Evolutionary conservation across 2,113 vertebrate genomes (phyloP), one percentile per base, ranked within the genome.

Genomic region (Rattus rattus): DNA sequence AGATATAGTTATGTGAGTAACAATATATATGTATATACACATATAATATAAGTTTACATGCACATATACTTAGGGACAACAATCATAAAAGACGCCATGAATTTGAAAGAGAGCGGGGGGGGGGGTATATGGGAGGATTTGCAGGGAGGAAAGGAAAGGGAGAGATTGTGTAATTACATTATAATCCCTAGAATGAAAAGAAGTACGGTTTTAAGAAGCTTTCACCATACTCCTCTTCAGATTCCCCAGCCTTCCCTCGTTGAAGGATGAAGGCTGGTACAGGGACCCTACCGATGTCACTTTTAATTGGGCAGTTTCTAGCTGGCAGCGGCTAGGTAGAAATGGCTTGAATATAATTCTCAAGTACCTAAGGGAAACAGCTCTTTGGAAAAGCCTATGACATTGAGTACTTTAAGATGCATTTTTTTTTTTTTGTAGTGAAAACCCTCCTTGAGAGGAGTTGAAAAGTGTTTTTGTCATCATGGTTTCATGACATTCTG

Each of bases 401-500:
- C 36, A 13, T 95, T 77, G 93, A 96, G 94, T 93, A 69, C 63
- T 61, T 92, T 90, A 83, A 94, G 70, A 63, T 91, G 59, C 36
- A 88, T 12, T 85, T 87, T 95, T 12, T 85, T 87, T 95, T 43
- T 43, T 43, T 43, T 43, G 43, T 43, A 43, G 43, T 43, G 43
- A 43, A 43, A 43, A 54, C 91, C 24, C 49, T 85, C 43, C 47
- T 79, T 69, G 75, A 95, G 88, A 91, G 70, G 76, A 73, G 47
- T 59, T 43, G 11, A 1, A 1, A 76, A 72, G 7, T 52, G 19
- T 92, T 81, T 59, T 79, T 56, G 33, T 9, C 54, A 43, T 49
- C 89, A 70, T 65, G 81, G 70, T 95, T 97, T 94, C 36, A n/a
- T 52, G 90, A 95, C 69, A 81, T n/a, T 94, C 56, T 93, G n/a